Base-by-base conservation (phyloP, 2,888 invertebrate species). In the Acanthococcus lagerstroemiae region DNA sequence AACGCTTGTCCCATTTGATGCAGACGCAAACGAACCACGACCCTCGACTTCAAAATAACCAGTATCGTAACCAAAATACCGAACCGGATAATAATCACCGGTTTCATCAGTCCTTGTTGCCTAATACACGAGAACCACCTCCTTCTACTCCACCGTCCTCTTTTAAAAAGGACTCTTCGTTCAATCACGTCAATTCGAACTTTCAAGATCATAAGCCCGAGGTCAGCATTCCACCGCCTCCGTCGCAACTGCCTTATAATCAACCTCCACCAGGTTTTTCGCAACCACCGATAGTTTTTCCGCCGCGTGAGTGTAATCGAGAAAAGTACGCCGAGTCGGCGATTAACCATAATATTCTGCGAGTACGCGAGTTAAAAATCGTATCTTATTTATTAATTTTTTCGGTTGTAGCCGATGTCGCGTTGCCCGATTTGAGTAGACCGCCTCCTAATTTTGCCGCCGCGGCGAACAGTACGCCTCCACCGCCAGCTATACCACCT, bases 401-500 rank as follows among this genome's bases (percentile, higher is more conserved):
- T 55, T 52, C 6, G 26, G n/a, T 58, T n/a, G 7, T 55, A 72
- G 72, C 71, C 57, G 72, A 72, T 26, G 75, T 79, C 66, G 77
- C 77, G 22, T 70, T 80, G 75, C 91, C 91, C 45, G 91, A 92
- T 78, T 82, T 92, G 70, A 88, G 88, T 22, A 87, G 88, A 74
- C 92, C 92, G 0, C 92, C 92, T 0, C 91, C 92, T 4, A 90
- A 90, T 27, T 91, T 88, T 74, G 80, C 52, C 9, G 22, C 19
- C 12, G 75, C 21, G 58, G 75, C 21, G 58, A 67, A 63, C 12
- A 68, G 55, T 37, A 30, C 19, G n/a, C 48, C 30, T n/a, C 17
- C 24, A n/a, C n/a, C 73, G 74, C 37, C n/a, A 19, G 3, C 48
- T 1, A 67, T 68, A 26, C 60, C 81, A 76, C 74, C 76, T 9